Conservation (phyloP, 2,888 invertebrate genomes). For the Tenthredo mesomela region DNA sequence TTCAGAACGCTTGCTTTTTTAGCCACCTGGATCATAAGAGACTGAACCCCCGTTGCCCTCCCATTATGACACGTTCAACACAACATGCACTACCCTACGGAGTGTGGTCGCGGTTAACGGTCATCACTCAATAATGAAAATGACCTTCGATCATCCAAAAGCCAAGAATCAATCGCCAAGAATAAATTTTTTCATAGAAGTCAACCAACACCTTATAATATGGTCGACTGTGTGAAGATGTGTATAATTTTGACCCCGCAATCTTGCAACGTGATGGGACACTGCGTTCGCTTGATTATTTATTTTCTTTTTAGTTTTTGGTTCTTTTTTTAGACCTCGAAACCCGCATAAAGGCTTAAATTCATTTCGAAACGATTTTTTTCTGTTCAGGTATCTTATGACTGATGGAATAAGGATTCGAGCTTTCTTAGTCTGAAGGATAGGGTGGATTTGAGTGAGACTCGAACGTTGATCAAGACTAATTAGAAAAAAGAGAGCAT, state of each 20-base stretch:
- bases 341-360: too few species aligned
- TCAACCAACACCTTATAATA: neutral
- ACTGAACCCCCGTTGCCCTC: conserved; percentile 81
- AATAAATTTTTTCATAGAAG: neutral
- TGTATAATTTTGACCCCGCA: neutral
- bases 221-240: neutral
- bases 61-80: conserved; percentile 75
- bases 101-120: conserved; percentile 31
- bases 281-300: conserved; percentile 3
- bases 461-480: neutral
- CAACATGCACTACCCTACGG: conserved; percentile 74
- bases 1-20: conserved; percentile 87
- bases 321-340: neutral
- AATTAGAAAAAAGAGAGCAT: neutral
- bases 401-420: neutral
- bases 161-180: neutral
- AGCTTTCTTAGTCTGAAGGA: neutral
- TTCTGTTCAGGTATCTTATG: neutral
- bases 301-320: neutral
- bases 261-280: conserved; percentile 33
- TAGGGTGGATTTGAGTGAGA: neutral
- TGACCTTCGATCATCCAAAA: neutral
- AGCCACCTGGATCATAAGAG: conserved; percentile 86
- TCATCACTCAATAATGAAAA: neutral
- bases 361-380: neutral